Percentiles rank a stretch among this genome's conserved stretches.
phyloP scores from a whole-genome alignment of 92 coral and sea anemone genomes.

The Parazoanthus darwini region DNA sequence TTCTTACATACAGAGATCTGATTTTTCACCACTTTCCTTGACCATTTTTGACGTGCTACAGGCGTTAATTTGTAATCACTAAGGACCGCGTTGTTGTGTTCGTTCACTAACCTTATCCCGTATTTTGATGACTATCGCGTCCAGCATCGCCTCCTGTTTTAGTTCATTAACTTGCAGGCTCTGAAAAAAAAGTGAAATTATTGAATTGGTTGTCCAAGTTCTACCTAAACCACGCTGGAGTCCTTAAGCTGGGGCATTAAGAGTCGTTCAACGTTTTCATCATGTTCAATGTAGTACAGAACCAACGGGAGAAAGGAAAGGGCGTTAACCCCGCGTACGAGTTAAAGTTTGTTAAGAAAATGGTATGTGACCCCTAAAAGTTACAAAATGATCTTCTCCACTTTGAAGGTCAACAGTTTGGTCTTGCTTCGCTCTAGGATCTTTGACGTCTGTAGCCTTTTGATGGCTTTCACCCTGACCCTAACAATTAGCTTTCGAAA shows the following conservation, averaged over 20 bases:
- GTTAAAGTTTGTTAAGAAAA: too few relatives aligned
- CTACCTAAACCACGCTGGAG: neutral
- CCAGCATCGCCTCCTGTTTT: conserved; percentile 42
- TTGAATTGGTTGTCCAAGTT: neutral
- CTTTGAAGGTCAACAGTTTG: conserved; percentile 20
- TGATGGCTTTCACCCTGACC: conserved; percentile 21
- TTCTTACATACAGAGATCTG: too few relatives aligned
- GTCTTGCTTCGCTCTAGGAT: conserved; percentile 38
- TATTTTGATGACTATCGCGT: conserved; percentile 51
- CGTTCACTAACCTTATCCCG: conserved; percentile 58
- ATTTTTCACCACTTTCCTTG: too few relatives aligned
- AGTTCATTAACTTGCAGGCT: conserved; percentile 35
- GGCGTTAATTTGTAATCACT: too few relatives aligned
- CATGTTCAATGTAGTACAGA: too few relatives aligned
- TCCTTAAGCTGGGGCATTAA: too few relatives aligned
- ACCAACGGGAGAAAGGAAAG: too few relatives aligned
- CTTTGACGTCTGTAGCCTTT: conserved; percentile 17
- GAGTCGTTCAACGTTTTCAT: too few relatives aligned
- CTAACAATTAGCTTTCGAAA: conserved; percentile 33
- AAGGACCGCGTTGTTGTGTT: neutral
- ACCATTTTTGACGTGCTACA: too few relatives aligned
- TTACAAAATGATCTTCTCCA: too few relatives aligned
- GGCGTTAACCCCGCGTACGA: too few relatives aligned
- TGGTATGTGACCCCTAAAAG: too few relatives aligned
- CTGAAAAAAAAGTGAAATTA: neutral